phyloP scores from a whole-genome alignment of 1,140 invertebrate genomes.

The Pachypsylla venusta region DNA sequence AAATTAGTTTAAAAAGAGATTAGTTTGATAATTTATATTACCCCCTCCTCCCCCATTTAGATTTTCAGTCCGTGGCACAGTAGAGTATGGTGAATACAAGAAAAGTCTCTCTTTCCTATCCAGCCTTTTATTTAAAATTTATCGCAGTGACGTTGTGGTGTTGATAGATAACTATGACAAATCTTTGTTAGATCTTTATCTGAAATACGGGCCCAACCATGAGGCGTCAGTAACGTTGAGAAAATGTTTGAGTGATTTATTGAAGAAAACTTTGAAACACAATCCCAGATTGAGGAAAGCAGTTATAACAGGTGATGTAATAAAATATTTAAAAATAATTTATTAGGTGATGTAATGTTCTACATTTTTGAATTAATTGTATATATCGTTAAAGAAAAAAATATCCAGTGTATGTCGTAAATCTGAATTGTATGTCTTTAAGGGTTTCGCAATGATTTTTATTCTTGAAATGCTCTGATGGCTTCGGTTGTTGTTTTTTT shows the following conservation, averaged over 20 bases:
- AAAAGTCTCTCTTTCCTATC: neutral
- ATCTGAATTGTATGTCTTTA: too few species aligned
- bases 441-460: too few species aligned
- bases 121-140: neutral
- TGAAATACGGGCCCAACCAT: constrained; percentile 4
- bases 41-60: too few species aligned
- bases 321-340: too few species aligned
- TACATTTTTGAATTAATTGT: too few species aligned
- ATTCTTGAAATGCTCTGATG: too few species aligned
- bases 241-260: neutral
- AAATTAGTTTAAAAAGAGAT: too few species aligned
- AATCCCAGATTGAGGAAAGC: neutral
- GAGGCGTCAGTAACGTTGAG: neutral
- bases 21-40: too few species aligned
- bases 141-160: neutral
- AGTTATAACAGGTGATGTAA: neutral
- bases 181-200: neutral
- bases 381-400: too few species aligned
- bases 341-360: too few species aligned
- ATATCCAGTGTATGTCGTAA: too few species aligned
- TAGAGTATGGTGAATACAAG: constrained; percentile 4
- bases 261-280: neutral
- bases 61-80: constrained; percentile 1
- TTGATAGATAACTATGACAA: neutral
- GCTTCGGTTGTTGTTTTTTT: too few species aligned